These are phyloP conservation scores for Eupelmus urozonus DNA, from an alignment of 2,888 invertebrate species.

Conservation along the genomic window DNA sequence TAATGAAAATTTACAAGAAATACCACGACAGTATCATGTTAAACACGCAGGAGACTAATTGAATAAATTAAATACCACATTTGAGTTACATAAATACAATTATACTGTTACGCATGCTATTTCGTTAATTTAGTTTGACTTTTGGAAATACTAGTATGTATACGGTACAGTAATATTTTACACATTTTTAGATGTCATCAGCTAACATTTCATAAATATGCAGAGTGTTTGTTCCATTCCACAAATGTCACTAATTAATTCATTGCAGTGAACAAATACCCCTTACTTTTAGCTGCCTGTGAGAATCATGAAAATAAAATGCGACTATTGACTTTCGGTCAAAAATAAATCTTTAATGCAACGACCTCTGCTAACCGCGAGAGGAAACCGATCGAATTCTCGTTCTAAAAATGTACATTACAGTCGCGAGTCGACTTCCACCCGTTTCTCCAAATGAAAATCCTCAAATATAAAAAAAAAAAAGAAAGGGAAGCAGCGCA, in stretches of 20 bases:
- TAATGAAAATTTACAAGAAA: neutral
- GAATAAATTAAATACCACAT: constrained; percentile 16
- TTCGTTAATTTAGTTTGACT: constrained; percentile 18
- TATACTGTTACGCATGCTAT: constrained; percentile 12
- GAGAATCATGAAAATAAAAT: no score
- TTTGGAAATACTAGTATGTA: neutral
- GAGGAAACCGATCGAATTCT: constrained; percentile 20
- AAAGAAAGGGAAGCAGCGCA: no score
- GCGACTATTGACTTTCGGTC: no score
- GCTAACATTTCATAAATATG: no score
- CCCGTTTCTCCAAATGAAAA: neutral
- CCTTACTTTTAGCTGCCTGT: no score
- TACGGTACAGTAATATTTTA: neutral
- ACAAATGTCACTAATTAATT: no score
- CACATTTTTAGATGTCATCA: neutral
- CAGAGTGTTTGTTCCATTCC: neutral
- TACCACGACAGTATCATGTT: constrained; percentile 6
- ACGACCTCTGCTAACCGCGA: no score
- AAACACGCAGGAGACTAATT: constrained; percentile 2
- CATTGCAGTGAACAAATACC: neutral
- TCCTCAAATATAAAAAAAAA: constrained; percentile 11
- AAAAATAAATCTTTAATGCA: no score
- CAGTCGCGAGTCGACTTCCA: neutral
- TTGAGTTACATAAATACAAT: constrained; percentile 18
- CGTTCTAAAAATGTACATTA: neutral